These are phyloP conservation scores for Copsychus sechellarum DNA, from an alignment of 2,113 vertebrate species.

Conservation along the genomic window DNA sequence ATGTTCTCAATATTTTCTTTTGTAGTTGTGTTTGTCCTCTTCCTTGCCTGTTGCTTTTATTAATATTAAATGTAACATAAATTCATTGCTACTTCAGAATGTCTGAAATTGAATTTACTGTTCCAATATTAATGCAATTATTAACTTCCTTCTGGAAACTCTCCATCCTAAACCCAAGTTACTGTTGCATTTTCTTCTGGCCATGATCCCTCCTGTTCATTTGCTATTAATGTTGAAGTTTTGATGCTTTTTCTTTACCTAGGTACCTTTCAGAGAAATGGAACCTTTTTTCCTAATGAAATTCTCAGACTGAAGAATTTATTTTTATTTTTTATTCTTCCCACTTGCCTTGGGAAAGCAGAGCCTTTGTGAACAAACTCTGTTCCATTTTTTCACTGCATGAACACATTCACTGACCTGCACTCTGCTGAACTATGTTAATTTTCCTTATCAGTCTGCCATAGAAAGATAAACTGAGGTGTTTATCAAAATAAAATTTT, in stretches of 20 bases:
- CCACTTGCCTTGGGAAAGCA: background rate
- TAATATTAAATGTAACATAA: background rate
- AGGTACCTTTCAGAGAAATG: background rate
- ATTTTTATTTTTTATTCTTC: background rate
- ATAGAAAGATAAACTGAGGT: constrained; percentile 3
- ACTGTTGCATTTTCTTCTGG: background rate
- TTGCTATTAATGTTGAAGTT: background rate
- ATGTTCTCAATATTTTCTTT: background rate
- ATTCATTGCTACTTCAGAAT: background rate
- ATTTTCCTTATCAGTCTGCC: constrained; percentile 11
- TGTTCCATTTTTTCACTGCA: background rate
- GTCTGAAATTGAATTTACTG: background rate
- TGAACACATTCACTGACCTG: background rate
- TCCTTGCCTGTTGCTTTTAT: background rate
- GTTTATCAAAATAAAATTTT: constrained; percentile 11
- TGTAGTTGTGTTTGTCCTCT: background rate
- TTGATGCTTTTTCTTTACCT: background rate
- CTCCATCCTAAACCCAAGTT: background rate
- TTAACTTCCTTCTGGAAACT: background rate
- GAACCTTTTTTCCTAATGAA: background rate
- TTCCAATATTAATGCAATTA: constrained; percentile 23
- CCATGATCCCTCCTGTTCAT: background rate
- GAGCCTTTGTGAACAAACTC: background rate
- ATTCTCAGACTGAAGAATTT: background rate
- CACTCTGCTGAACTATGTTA: background rate